These are phyloP conservation scores for Metellina segmentata DNA, from an alignment of 2,888 invertebrate genomes.

Conservation along the genomic window DNA sequence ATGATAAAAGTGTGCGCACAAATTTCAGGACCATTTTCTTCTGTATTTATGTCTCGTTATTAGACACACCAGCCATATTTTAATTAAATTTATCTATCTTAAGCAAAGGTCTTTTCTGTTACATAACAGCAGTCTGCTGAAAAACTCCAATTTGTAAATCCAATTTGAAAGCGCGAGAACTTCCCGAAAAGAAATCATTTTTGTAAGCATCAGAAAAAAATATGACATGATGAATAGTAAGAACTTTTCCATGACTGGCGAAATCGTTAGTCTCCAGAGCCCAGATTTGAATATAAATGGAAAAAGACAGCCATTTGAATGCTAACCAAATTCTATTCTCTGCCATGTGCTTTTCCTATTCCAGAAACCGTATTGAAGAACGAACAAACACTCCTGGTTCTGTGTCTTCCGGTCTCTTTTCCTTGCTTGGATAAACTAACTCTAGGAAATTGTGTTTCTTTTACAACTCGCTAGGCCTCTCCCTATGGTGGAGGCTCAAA, in stretches of 20 bases:
- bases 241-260: slow-evolving; percentile 16
- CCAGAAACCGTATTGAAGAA: slow-evolving; percentile 11
- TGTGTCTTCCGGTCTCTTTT: not conserved
- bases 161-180: not conserved
- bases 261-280: slow-evolving; percentile 41
- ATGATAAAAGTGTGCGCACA: too few species aligned
- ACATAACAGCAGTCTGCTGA: not conserved
- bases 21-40: too few species aligned
- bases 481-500: not conserved
- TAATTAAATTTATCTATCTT: not conserved
- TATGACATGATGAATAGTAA: slow-evolving; percentile 13
- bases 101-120: not conserved
- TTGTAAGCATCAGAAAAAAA: not conserved
- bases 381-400: slow-evolving; percentile 9
- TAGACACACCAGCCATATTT: not conserved
- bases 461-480: not conserved
- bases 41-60: too few species aligned
- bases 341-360: slow-evolving; percentile 10
- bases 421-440: slow-evolving; percentile 39
- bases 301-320: slow-evolving; percentile 49
- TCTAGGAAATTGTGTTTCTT: slow-evolving; percentile 28
- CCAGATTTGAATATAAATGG: slow-evolving; percentile 59
- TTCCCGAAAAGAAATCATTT: slow-evolving; percentile 6
- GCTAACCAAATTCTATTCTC: slow-evolving; percentile 45
- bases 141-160: slow-evolving; percentile 1